Base-by-base conservation (phyloP, 2,113 vertebrate species). In the Labeo catla region DNA sequence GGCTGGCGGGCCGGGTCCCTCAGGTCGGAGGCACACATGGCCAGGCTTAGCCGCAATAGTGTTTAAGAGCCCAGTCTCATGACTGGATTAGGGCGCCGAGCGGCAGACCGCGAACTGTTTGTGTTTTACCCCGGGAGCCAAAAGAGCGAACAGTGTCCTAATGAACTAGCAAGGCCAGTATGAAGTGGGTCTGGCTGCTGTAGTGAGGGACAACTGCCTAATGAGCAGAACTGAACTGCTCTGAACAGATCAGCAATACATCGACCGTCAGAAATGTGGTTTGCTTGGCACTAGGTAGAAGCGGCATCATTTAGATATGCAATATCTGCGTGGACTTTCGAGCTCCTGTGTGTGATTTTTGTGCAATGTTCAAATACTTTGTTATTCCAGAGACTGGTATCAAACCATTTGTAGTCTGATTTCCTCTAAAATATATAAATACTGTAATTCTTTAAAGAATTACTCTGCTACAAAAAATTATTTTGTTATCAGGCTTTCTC, bases 1-100 rank as follows among this genome's bases (percentile, higher is more conserved):
- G 88, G 83, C 86, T 89, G 91, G 91, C 84, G 65, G 61, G 86
- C 87, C 83, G 68, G n/a, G 81, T 89, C 90, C 87, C 74, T 49
- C 78, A 92, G 91, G 91, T 93, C 90, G 88, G 66, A 85, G 84
- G 12, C 61, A 81, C 88, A 83, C 89, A 89, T 65, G 88, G 87
- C 81, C 11, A 76, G 78, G 84, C 86, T 86, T 87, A 87, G 86
- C 74, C 21, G 36, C 78, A 82, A 72, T 70, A 84, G 54, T 84
- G 54, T 86, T 82, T 36, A 83, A 77, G 90, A 90, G 85, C 61
- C 84, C 21, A 50, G 52, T 45, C 80, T 82, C 80, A 74, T 87
- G 83, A 50, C 74, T 89, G 85, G 85, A 84, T 88, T 83, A 81
- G 85, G 86, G 61, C 23, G 63, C 63, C 5, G 2, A 84, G 86